phyloP scores from a whole-genome alignment of 2,888 invertebrate genomes.

The Melolontha melolontha region DNA sequence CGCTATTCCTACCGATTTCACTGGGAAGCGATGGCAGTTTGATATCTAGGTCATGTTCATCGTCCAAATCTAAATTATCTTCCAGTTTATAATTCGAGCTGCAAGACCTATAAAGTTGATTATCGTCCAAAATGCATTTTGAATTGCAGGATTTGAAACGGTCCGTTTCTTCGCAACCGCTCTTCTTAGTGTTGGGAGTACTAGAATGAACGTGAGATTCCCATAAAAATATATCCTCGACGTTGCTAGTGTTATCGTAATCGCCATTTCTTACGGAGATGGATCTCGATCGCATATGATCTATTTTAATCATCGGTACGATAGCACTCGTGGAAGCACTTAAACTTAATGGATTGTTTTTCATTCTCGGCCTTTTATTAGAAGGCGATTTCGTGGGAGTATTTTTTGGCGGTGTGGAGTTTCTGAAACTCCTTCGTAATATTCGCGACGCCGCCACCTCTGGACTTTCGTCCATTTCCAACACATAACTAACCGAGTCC shows the following conservation, averaged over 20 bases:
- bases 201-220: constrained; percentile 53
- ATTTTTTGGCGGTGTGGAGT: constrained; percentile 64
- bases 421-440: constrained; percentile 76
- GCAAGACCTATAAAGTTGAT: constrained; percentile 28
- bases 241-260: constrained; percentile 49
- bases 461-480: constrained; percentile 81
- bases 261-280: constrained; percentile 58
- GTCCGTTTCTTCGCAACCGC: constrained; percentile 51
- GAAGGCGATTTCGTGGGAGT: constrained; percentile 59
- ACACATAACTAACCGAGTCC: constrained; percentile 88
- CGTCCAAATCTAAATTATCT: constrained; percentile 52
- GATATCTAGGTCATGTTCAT: constrained; percentile 55
- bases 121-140: constrained; percentile 39
- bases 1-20: constrained; percentile 60
- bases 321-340: constrained; percentile 69
- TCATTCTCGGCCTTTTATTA: constrained; percentile 64
- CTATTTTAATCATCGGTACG: constrained; percentile 57
- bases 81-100: constrained; percentile 34
- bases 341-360: constrained; percentile 62
- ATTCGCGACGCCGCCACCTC: constrained; percentile 79
- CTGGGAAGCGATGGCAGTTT: constrained; percentile 63
- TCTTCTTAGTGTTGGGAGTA: constrained; percentile 46
- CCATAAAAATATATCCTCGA: constrained; percentile 52
- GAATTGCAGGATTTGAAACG: constrained; percentile 30
- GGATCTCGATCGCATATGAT: constrained; percentile 64